These are phyloP conservation scores for Falcaria lacertinaria DNA, from an alignment of 2,888 invertebrate genomes.

Conservation along the genomic window DNA sequence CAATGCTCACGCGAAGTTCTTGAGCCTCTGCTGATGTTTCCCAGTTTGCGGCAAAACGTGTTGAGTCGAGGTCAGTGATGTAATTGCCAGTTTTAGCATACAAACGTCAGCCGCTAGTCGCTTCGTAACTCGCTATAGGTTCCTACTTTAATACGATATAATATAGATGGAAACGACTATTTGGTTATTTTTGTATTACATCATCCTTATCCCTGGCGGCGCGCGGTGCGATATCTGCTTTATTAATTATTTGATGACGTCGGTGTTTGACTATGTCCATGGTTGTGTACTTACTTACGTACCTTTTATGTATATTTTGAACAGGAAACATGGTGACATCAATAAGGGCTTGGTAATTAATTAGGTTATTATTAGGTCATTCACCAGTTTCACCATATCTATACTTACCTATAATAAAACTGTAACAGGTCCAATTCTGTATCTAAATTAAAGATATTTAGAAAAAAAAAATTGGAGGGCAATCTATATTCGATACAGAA, in stretches of 20 bases:
- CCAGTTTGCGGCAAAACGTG: slow-evolving; percentile 48
- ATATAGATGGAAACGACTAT: slow-evolving; percentile 29
- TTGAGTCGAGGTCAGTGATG: slow-evolving; percentile 70
- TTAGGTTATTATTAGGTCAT: no score
- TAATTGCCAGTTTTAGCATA: slow-evolving; percentile 72
- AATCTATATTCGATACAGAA: no score
- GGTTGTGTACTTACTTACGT: not conserved
- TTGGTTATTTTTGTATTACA: slow-evolving; percentile 62
- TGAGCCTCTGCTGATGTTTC: slow-evolving; percentile 56
- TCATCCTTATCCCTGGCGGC: slow-evolving; percentile 34
- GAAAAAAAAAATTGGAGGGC: no score
- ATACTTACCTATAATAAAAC: no score
- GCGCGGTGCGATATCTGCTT: slow-evolving; percentile 9
- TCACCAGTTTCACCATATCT: no score
- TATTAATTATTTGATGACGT: slow-evolving; percentile 13
- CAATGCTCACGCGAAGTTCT: not conserved
- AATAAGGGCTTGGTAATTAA: no score
- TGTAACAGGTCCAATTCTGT: no score
- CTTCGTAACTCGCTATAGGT: slow-evolving; percentile 28
- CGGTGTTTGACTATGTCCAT: no score
- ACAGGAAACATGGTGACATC: not conserved
- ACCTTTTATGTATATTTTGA: not conserved
- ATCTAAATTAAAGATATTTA: no score
- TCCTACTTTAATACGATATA: slow-evolving; percentile 5
- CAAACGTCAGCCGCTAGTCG: slow-evolving; percentile 49